Evolutionary conservation across 1,140 invertebrate species (phyloP), one percentile per base, ranked within the genome.

Genomic region (Brachionus koreanus): DNA sequence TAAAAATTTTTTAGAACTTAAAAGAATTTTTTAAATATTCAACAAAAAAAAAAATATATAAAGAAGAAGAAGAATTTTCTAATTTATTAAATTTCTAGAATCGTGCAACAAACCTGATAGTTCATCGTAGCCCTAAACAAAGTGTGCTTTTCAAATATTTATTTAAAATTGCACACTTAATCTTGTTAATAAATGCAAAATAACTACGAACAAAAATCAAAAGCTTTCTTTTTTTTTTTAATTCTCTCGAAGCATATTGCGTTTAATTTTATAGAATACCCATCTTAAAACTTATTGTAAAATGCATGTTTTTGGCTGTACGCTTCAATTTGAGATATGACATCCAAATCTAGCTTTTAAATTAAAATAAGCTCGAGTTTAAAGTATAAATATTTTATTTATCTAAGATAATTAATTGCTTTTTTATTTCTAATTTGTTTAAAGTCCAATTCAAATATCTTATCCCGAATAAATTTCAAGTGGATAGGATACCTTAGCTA

Each of bases 371-470:
- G 49, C 49, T 57, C 19, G 49, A 57, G 49, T 57, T 57, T 57
- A 57, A 57, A 57, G 49, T 57, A 57, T 57, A 19, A 57, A 57
- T 57, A 57, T 57, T 57, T 57, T 57, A 19, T 57, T 57, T 57
- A 57, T 57, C 49, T 57, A 25, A 57, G 16, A 57, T 57, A 57
- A 57, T 42, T 10, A 42, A 13, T 57, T 57, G 49, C 16, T 57
- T 57, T 57, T 9, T 19, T 19, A 19, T 57, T 57, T 9, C 7
- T 19, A 19, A 19, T 42, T 42, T 57, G 49, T 57, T 57, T 19
- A 57, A 57, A 57, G 43, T 49, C 16, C n/a, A 7, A 23, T 23
- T 19, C 19, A 57, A 57, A 57, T 57, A 57, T 57, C 49, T 57
- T 57, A 57, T 57, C 49, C 49, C 4, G 16, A 57, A 23, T 57